Conservation (phyloP, 2,888 invertebrate species). For the Galerucella pusilla region DNA sequence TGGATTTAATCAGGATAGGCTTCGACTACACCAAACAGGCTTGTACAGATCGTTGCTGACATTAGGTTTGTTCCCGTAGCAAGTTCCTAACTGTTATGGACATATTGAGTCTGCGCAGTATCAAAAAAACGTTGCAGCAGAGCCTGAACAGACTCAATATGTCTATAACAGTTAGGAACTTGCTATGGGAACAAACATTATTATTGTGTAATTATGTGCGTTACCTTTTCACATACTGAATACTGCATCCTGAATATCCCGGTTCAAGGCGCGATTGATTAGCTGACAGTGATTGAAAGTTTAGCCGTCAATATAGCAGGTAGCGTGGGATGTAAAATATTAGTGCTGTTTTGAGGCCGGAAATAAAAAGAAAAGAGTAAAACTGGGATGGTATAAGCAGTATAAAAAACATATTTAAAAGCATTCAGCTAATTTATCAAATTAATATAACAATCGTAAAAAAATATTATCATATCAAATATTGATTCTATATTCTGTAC, state of each 20-base stretch:
- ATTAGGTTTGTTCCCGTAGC: no score
- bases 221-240: neutral
- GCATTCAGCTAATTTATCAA: neutral
- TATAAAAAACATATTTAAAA: neutral
- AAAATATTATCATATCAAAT: neutral
- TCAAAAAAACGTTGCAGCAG: no score
- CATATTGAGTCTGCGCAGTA: no score
- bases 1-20: no score
- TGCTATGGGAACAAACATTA: no score
- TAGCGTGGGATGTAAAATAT: constrained; percentile 34
- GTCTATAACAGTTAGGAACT: no score
- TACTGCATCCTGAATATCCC: constrained; percentile 53
- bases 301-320: constrained; percentile 56
- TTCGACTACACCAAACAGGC: no score
- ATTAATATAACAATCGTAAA: neutral
- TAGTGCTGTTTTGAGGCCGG: constrained; percentile 18
- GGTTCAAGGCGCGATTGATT: constrained; percentile 63
- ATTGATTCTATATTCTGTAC: no score
- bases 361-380: constrained; percentile 22
- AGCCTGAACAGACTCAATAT: no score
- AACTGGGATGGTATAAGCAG: neutral
- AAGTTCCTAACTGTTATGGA: no score
- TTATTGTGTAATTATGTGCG: neutral
- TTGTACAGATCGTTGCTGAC: no score
- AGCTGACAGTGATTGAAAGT: constrained; percentile 64